phyloP scores from a whole-genome alignment of 2,797 vertebrate genomes.

The Lindbergichthys nudifrons region DNA sequence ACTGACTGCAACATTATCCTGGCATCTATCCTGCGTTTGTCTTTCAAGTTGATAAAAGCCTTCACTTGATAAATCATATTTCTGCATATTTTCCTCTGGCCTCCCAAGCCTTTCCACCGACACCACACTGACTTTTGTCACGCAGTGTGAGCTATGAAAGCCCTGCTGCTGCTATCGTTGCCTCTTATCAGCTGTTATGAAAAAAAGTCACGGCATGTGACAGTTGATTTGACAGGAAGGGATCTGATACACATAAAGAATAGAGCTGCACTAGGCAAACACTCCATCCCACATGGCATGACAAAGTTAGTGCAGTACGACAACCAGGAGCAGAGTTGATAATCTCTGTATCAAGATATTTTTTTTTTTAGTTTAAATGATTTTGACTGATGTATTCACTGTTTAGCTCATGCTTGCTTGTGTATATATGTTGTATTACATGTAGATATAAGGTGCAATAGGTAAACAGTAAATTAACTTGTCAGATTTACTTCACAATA shows the following conservation, averaged over 20 bases:
- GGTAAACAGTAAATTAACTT: not conserved
- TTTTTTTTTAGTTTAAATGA: conserved; percentile 4
- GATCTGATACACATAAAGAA: conserved; percentile 75
- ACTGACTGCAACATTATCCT: conserved; percentile 25
- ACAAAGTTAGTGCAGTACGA: conserved; percentile 43
- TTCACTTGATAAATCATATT: conserved; percentile 53
- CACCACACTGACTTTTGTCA: conserved; percentile 56
- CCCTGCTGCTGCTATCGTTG: conserved; percentile 52
- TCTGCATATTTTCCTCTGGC: conserved; percentile 47
- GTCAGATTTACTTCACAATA: not conserved
- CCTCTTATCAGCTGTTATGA: conserved; percentile 73
- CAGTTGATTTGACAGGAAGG: conserved; percentile 76
- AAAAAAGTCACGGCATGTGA: conserved; percentile 64
- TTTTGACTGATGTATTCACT: conserved; percentile 8
- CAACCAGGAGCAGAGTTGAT: conserved; percentile 18
- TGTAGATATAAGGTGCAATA: not conserved
- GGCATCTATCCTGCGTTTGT: conserved; percentile 34
- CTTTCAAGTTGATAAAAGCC: conserved; percentile 43
- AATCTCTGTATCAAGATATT: conserved; percentile 18
- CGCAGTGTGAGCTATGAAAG: conserved; percentile 66
- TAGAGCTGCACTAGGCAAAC: conserved; percentile 56
- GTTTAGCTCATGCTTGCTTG: not conserved
- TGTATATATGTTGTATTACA: conserved; percentile 16
- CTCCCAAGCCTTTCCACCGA: conserved; percentile 46
- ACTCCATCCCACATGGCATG: conserved; percentile 59